A percentile compares a stretch with the other conserved stretches of the same genome.
These are phyloP conservation scores for Scortum barcoo DNA, from an alignment of 2,113 vertebrate species.

Conservation along the genomic window DNA sequence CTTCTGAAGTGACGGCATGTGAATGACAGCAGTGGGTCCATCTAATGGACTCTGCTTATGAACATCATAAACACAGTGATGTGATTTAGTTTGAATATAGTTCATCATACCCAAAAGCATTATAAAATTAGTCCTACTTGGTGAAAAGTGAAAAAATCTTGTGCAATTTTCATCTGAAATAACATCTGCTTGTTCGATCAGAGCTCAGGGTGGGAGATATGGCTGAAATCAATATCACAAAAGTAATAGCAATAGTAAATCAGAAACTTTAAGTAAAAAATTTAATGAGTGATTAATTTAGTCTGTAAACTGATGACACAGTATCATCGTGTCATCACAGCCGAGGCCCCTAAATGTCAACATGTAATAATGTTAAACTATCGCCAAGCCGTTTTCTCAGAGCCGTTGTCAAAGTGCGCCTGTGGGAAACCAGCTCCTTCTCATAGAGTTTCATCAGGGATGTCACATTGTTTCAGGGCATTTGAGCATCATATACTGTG, in stretches of 20 bases:
- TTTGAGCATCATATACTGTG: constrained; percentile 22
- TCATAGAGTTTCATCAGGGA: constrained; percentile 18
- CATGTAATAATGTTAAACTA: not conserved
- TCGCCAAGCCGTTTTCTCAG: not conserved
- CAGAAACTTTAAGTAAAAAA: too few species aligned
- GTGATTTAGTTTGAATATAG: not conserved
- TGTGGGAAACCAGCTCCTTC: constrained; percentile 9
- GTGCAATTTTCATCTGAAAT: too few species aligned
- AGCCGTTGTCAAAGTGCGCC: constrained; percentile 4
- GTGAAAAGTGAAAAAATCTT: not conserved
- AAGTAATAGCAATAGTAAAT: not conserved
- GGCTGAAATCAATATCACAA: not conserved
- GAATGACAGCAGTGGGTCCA: not conserved
- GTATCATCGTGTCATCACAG: not conserved
- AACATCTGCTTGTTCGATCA: not conserved
- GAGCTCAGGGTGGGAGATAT: not conserved
- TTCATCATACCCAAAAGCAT: not conserved
- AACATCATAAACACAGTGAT: too few species aligned
- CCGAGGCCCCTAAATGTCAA: not conserved
- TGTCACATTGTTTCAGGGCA: constrained; percentile 39
- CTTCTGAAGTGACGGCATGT: not conserved
- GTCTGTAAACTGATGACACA: constrained; percentile 10
- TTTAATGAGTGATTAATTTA: too few species aligned
- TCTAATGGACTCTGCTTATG: too few species aligned
- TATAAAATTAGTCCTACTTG: not conserved